These are phyloP conservation scores for Eupithecia tripunctaria DNA, from an alignment of 2,888 invertebrate genomes.

Conservation along the genomic window DNA sequence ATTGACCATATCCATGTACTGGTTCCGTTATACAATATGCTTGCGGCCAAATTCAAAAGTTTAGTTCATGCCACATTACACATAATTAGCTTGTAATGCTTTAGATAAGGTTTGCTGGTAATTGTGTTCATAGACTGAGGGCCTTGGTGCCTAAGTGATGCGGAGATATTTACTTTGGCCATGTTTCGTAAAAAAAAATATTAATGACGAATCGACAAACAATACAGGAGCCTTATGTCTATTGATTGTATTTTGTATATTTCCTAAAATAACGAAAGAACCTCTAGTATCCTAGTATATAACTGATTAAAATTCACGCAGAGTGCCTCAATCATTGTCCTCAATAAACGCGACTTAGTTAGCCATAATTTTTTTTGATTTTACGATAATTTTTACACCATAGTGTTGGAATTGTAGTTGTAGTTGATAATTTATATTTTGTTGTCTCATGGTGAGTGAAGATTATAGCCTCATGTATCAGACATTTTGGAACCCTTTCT, in stretches of 20 bases:
- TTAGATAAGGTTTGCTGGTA: constrained; percentile 83
- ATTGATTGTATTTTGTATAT: constrained; percentile 70
- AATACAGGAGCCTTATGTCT: constrained; percentile 43
- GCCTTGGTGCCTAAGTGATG: constrained; percentile 49
- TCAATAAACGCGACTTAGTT: constrained; percentile 73
- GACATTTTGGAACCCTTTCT: constrained; percentile 55
- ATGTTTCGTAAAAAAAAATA: constrained; percentile 40
- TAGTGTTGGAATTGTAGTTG: constrained; percentile 76
- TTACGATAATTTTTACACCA: constrained; percentile 70
- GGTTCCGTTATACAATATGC: constrained; percentile 54
- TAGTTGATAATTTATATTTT: constrained; percentile 72
- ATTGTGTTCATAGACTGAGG: constrained; percentile 84
- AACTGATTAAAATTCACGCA: constrained; percentile 79
- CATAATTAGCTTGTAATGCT: constrained; percentile 83
- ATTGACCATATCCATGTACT: neutral
- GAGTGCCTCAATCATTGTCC: constrained; percentile 82
- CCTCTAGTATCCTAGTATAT: constrained; percentile 67
- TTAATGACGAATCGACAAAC: constrained; percentile 34
- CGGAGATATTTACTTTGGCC: constrained; percentile 47
- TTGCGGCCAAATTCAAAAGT: constrained; percentile 70
- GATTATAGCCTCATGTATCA: constrained; percentile 65
- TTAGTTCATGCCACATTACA: constrained; percentile 81
- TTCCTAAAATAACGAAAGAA: constrained; percentile 63
- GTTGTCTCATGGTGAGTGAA: constrained; percentile 55
- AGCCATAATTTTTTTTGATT: constrained; percentile 79